Evolutionary conservation across 2,113 vertebrate species (phyloP), one percentile per base, ranked within the genome.

Genomic region (Serinus canaria): DNA sequence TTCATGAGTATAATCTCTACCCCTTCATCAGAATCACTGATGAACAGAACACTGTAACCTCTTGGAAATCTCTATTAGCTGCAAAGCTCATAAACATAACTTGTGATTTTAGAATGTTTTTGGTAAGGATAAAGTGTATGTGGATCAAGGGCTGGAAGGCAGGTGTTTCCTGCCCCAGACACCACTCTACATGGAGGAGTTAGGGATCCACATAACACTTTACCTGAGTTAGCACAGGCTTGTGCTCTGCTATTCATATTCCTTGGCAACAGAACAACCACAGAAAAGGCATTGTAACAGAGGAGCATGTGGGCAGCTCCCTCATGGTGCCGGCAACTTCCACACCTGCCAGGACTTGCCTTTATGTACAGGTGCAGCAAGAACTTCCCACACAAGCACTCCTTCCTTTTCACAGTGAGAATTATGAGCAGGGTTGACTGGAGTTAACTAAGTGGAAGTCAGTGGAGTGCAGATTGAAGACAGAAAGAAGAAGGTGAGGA

Each of bases 271-370:
- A 35, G 28, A 47, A 46, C 25, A 58, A 75, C 35, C 47, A 58
- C 55, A 50, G 43, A 16, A 1, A 15, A 43, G 30, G 33, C 1
- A 0, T 37, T 53, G n/a, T 15, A 46, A 75, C 1, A 5, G 7
- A 52, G 58, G 30, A 76, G 56, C 10, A 4, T 5, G 25, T 75
- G 44, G 37, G n/a, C 39, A 90, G 18, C 44, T 70, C 49, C 55
- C 33, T 20, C 49, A 13, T n/a, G 15, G 7, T 37, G 11, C 59
- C 6, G 1, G 27, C 31, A n/a, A 21, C 64, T 56, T 19, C 1
- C 0, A 30, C 53, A 43, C 19, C 27, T 67, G 59, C 20, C 41
- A 46, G 62, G 35, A 28, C 46, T 43, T 73, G n/a, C 30, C 41
- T n/a, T 55, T 39, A 37, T 25, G 16, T 43, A 10, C 69, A 53